A percentile compares a stretch with the other conserved stretches of the same genome.
phyloP scores from a whole-genome alignment of 2,113 vertebrate species.

The Podiceps cristatus region DNA sequence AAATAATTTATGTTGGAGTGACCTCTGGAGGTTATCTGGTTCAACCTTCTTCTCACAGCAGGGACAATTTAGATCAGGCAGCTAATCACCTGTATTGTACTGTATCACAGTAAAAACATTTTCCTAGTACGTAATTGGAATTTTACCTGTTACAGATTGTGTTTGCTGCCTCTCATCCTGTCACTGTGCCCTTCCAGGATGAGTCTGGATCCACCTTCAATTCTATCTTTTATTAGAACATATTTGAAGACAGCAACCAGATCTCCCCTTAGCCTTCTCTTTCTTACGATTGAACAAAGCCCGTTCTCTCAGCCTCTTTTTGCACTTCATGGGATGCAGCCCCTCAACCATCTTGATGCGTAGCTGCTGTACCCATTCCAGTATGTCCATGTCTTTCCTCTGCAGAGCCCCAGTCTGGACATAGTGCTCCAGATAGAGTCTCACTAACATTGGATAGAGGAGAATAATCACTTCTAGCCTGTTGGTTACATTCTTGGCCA shows the following conservation, averaged over 20 bases:
- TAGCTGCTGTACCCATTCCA: neutral
- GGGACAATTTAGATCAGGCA: neutral
- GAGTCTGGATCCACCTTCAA: neutral
- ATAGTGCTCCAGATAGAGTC: neutral
- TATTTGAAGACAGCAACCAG: neutral
- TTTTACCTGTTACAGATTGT: neutral
- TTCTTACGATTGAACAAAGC: neutral
- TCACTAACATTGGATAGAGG: neutral
- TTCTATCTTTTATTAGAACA: neutral
- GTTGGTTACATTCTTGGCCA: neutral
- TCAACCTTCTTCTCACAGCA: neutral
- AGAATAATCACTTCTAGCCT: neutral
- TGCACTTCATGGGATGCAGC: neutral
- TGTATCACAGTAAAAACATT: neutral
- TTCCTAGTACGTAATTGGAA: neutral
- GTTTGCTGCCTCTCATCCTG: neutral
- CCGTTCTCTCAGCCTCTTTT: neutral
- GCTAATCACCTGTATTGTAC: neutral
- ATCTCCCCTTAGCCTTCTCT: neutral
- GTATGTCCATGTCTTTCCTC: neutral
- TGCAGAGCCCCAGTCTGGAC: neutral
- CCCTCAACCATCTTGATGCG: neutral
- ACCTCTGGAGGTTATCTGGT: conserved; percentile 33
- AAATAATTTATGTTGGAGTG: conserved; percentile 36
- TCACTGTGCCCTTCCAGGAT: neutral